Base-by-base conservation (phyloP, 2,797 vertebrate species). In the Echiichthys vipera region DNA sequence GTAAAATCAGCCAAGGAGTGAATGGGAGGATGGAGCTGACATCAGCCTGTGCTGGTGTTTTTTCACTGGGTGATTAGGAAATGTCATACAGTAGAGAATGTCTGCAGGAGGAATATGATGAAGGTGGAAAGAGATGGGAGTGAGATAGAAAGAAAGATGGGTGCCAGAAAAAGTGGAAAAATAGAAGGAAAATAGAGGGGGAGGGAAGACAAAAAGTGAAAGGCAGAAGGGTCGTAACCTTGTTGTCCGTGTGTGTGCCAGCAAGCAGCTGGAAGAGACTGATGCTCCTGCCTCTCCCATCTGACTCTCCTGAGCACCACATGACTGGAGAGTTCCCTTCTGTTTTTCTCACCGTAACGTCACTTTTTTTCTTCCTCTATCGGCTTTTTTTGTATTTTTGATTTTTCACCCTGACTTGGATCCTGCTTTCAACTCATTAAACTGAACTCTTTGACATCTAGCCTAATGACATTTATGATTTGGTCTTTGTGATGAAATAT, bases 251-350 rank as follows among this genome's bases (percentile, higher is more conserved):
- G 83, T 63, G 65, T 79, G 79, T 73, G 78, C 54, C 80, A 84
- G 63, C 51, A 7, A 87, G 80, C 86, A 87, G 74, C 88, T 88
- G 84, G 77, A 79, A 73, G 64, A 70, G 73, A 81, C 80, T 20
- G 71, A 80, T 46, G 74, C 59, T 77, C 56, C 83, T 70, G 75
- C 63, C 39, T 83, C 53, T 20, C 59, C 79, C 82, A 70, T 87
- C 85, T 85, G 0, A 58, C 58, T 49, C 70, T 63, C 49, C 49
- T 47, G 54, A 74, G 43, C 46, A 5, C 55, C 65, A 67, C 64
- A 32, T 39, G 24, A 65, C 46, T 50, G 8, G n/a, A 64, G 25
- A 63, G 27, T 42, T 18, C n/a, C 29, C 42, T 45, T 57, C n/a
- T n/a, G n/a, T n/a, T n/a, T n/a, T 57, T 17, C 25, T 39, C 45